Evolutionary conservation across 2,888 invertebrate genomes (phyloP).

Genomic region (Tetrapedia diversipes): DNA sequence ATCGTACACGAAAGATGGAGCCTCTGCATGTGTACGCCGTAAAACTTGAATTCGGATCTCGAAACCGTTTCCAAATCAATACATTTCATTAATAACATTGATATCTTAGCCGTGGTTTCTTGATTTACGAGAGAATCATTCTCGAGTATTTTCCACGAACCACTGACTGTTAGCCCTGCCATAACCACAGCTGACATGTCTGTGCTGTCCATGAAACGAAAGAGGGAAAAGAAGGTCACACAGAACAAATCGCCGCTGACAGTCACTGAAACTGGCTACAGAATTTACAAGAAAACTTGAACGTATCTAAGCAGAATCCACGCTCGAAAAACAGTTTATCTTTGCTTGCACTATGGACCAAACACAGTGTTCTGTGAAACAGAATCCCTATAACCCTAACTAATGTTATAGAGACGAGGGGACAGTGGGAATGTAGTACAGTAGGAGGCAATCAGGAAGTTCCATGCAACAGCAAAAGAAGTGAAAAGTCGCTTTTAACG

Average conservation of each 20-base stretch:
- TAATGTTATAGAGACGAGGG: too few species aligned
- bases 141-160: neutral
- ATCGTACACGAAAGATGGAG: slow-evolving; percentile 67
- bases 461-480: slow-evolving; percentile 7
- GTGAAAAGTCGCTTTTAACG: slow-evolving; percentile 28
- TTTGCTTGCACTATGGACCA: too few species aligned
- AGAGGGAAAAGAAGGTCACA: slow-evolving; percentile 3
- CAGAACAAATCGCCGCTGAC: neutral
- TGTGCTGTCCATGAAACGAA: neutral
- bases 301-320: neutral
- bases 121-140: neutral
- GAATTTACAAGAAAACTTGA: neutral
- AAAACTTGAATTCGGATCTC: slow-evolving; percentile 48
- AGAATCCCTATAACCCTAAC: too few species aligned
- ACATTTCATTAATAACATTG: slow-evolving; percentile 1
- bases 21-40: slow-evolving; percentile 57
- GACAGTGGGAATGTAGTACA: neutral
- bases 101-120: neutral
- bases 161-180: neutral
- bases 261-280: neutral
- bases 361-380: neutral
- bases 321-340: neutral
- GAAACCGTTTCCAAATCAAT: slow-evolving; percentile 39
- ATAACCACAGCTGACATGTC: slow-evolving; percentile 32
- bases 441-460: neutral